Evolutionary conservation across 2,888 invertebrate species (phyloP).

Genomic region (Rhogogaster chlorosoma): DNA sequence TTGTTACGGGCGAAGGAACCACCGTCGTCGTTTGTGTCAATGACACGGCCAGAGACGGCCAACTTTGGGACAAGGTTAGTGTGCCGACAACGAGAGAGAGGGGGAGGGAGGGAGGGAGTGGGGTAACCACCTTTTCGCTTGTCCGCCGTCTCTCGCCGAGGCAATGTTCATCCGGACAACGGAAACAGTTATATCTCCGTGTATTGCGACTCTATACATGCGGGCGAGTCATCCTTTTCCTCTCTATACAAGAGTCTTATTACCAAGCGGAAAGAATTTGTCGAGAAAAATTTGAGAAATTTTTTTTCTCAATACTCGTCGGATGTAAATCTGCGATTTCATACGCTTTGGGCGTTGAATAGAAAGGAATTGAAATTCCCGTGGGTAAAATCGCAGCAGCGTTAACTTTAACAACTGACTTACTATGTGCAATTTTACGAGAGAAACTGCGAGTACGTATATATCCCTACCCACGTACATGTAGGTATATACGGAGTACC

Average conservation of each 20-base stretch:
- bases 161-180: slow-evolving; percentile 22
- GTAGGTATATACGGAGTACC: neutral
- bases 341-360: too few relatives aligned
- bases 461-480: neutral
- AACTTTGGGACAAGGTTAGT: slow-evolving; percentile 71
- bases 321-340: too few relatives aligned
- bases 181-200: slow-evolving; percentile 21
- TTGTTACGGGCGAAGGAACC: slow-evolving; percentile 47
- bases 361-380: too few relatives aligned
- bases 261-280: too few relatives aligned
- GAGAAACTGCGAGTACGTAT: neutral
- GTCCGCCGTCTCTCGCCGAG: neutral
- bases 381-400: neutral
- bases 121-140: slow-evolving; percentile 25
- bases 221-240: neutral
- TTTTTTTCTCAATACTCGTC: too few relatives aligned
- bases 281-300: too few relatives aligned
- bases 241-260: neutral
- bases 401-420: slow-evolving; percentile 4
- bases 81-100: slow-evolving; percentile 63
- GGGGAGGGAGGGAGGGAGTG: neutral
- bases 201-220: neutral
- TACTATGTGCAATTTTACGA: neutral
- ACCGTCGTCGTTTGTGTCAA: slow-evolving; percentile 48
- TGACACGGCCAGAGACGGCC: slow-evolving; percentile 57